Conservation (phyloP, 2,113 vertebrate genomes). For the Sisor rabdophorus region DNA sequence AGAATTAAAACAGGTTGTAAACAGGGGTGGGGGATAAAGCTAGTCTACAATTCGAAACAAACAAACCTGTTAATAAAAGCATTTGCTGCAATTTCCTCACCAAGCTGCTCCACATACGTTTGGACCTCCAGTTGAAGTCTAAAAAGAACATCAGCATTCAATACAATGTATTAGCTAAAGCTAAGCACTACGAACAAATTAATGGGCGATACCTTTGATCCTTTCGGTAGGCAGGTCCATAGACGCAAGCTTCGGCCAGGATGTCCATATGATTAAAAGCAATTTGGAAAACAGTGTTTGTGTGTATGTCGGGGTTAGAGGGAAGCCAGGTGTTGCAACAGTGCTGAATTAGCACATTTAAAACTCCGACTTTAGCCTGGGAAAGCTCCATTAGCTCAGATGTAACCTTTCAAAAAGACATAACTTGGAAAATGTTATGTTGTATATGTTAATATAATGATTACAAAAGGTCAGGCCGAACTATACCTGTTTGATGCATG, state of each 20-base stretch:
- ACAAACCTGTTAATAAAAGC: constrained; percentile 62
- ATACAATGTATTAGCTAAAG: neutral
- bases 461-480: too few species aligned
- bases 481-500: constrained; percentile 26
- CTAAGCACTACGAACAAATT: neutral
- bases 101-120: constrained; percentile 81
- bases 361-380: constrained; percentile 82
- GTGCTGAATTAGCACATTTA: constrained; percentile 78
- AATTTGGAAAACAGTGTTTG: constrained; percentile 61
- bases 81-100: constrained; percentile 78
- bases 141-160: constrained; percentile 30
- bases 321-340: constrained; percentile 84
- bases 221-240: constrained; percentile 85
- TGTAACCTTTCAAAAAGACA: constrained; percentile 74
- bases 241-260: constrained; percentile 81
- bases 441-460: too few species aligned
- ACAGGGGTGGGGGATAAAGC: neutral
- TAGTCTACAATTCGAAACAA: too few species aligned
- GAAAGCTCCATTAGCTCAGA: constrained; percentile 81
- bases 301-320: constrained; percentile 40
- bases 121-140: constrained; percentile 87
- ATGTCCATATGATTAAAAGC: constrained; percentile 75
- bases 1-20: too few species aligned
- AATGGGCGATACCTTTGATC: constrained; percentile 80
- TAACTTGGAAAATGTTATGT: too few species aligned